Evolutionary conservation across 2,888 invertebrate species (phyloP), one percentile per base, ranked within the genome.

Genomic region (Eupithecia vulgata): DNA sequence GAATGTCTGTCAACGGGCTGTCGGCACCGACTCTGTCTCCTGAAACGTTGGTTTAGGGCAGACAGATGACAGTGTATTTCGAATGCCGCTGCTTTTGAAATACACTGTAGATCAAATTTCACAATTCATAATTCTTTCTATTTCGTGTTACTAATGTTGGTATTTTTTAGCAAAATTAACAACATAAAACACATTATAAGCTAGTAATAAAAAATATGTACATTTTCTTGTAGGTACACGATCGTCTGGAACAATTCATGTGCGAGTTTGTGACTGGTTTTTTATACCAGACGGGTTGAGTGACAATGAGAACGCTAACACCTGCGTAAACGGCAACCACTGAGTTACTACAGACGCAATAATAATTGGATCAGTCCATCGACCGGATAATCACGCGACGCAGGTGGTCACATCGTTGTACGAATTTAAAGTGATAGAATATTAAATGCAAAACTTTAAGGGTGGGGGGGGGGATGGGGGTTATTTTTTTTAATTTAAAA

Each of bases 311-410:
- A 6, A 30, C n/a, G 35, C 17, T 66, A 15, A 35, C 74, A 74
- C 74, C 74, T 74, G 74, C 66, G 68, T 30, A 57, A 62, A 40
- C 68, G 40, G n/a, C 62, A 59, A 30, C 68, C 65, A 71, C 62
- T 57, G 64, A 67, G 21, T 62, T 45, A 62, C 7, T 45, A 62
- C 7, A 57, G 71, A 62, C 42, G 15, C 69, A 35, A 69, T 67
- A 71, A 69, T 74, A 75, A 75, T 75, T 67, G 72, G 75, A 72
- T 75, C 71, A 72, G 45, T 45, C 48, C 45, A 25, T 65, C 68
- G 62, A 52, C 66, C 57, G 70, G 67, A 15, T 48, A 72, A 15
- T 37, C 40, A 65, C 40, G 34, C 61, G 57, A 37, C 35, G 71
- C 74, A 75, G 69, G 74, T 75, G 74, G 62, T 6, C 62, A n/a